These are phyloP conservation scores for Paguma larvata DNA, from an alignment of 2,797 vertebrate species.

Conservation along the genomic window DNA sequence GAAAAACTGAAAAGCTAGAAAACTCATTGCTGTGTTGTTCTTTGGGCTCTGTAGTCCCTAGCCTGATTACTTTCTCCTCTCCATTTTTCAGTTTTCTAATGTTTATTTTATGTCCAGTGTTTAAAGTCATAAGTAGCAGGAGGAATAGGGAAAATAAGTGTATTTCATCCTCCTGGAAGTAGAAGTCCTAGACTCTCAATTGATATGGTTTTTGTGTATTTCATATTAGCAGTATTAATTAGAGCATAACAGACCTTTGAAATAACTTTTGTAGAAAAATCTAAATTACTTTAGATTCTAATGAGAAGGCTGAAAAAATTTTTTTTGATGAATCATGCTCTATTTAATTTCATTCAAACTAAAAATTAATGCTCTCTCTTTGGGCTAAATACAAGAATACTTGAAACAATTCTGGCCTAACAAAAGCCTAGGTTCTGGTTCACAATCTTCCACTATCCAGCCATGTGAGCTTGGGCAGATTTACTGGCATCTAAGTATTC, in stretches of 20 bases:
- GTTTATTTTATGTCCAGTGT: not conserved
- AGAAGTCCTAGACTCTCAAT: not conserved
- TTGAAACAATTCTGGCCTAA: constrained; percentile 17
- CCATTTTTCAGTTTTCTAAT: constrained; percentile 9
- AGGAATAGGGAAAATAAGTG: constrained; percentile 23
- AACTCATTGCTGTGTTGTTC: not conserved
- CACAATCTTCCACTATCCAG: not conserved
- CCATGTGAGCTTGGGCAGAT: not conserved
- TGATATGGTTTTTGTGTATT: constrained; percentile 10
- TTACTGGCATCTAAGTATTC: not conserved
- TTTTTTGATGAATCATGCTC: constrained; percentile 35
- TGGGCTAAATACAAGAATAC: constrained; percentile 33
- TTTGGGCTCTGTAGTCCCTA: not conserved
- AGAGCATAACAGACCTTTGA: not conserved
- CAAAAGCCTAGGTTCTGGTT: not conserved
- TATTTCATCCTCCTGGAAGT: not conserved
- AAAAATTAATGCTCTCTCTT: constrained; percentile 21
- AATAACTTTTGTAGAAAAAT: constrained; percentile 55
- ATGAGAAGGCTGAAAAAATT: not conserved
- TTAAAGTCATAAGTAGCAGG: constrained; percentile 35
- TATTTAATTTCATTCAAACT: constrained; percentile 30
- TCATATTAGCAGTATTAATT: constrained; percentile 23
- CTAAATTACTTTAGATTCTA: constrained; percentile 64
- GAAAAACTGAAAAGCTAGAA: not conserved
- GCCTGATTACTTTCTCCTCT: not conserved